Percentiles rank a stretch among this genome's conserved stretches.
Evolutionary conservation across 2,888 invertebrate genomes (phyloP).

Genomic region (Teleogryllus oceanicus): DNA sequence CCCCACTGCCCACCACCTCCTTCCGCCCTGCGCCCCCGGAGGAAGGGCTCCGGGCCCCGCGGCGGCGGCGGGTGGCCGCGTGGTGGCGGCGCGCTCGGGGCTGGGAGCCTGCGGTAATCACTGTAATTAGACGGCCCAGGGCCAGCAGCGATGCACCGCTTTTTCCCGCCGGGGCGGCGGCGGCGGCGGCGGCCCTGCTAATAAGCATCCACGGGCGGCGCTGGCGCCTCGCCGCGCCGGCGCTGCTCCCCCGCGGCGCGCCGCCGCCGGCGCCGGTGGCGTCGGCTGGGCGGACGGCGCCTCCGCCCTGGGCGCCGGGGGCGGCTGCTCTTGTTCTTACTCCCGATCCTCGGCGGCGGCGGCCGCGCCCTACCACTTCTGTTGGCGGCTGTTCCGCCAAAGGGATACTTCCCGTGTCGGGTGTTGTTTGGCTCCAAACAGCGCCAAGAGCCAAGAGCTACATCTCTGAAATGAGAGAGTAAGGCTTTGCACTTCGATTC

Average conservation of each 20-base stretch:
- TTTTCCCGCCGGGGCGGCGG: neutral
- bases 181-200: neutral
- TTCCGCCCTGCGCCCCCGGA: neutral
- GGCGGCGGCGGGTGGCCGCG: neutral
- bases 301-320: neutral
- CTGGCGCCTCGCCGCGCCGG: neutral
- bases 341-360: too few relatives aligned
- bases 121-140: conserved; percentile 18
- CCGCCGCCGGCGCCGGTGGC: neutral
- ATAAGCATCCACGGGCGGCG: neutral
- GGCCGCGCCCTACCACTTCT: too few relatives aligned
- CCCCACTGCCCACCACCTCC: neutral
- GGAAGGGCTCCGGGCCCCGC: neutral
- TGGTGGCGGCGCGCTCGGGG: neutral
- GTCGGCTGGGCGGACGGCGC: neutral
- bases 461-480: too few relatives aligned
- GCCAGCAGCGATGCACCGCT: conserved; percentile 7
- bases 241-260: neutral
- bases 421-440: too few relatives aligned
- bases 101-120: conserved; percentile 9
- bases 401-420: too few relatives aligned
- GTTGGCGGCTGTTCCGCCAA: too few relatives aligned
- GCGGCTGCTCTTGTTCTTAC: neutral
- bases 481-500: too few relatives aligned
- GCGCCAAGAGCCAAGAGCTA: too few relatives aligned